Evolutionary conservation across 2,797 vertebrate species (phyloP).

Genomic region (Amniataba percoides): DNA sequence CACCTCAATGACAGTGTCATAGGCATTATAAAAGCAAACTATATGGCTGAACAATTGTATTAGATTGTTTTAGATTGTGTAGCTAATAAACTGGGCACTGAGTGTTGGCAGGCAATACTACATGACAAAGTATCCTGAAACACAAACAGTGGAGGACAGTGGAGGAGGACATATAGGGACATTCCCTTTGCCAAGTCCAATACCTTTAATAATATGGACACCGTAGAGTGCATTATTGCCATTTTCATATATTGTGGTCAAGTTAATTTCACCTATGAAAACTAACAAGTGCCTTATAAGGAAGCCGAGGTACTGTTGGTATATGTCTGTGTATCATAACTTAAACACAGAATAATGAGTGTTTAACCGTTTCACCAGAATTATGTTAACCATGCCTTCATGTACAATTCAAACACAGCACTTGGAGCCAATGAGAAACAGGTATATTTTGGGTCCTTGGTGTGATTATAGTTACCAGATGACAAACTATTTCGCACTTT

Average conservation of each 20-base stretch:
- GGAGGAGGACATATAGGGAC: no score
- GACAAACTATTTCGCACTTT: background rate
- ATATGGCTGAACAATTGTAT: no score
- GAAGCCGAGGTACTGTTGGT: background rate
- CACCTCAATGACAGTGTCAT: no score
- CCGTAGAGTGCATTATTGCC: no score
- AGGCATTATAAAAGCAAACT: no score
- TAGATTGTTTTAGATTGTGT: no score
- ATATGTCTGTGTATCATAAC: background rate
- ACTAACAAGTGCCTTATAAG: background rate
- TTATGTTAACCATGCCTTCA: background rate
- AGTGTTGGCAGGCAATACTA: background rate
- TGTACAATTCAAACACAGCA: slow-evolving; percentile 1
- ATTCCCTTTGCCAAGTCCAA: background rate
- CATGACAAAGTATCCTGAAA: background rate
- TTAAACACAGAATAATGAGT: background rate
- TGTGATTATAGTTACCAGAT: background rate
- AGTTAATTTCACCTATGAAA: background rate
- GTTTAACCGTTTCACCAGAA: slow-evolving; percentile 3
- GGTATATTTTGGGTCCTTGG: background rate
- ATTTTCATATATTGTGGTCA: no score
- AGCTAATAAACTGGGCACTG: no score
- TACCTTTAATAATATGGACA: no score
- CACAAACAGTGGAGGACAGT: background rate
- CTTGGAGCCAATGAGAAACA: background rate